Evolutionary conservation across 2,797 vertebrate genomes (phyloP).

Genomic region (Taenioides sp.): DNA sequence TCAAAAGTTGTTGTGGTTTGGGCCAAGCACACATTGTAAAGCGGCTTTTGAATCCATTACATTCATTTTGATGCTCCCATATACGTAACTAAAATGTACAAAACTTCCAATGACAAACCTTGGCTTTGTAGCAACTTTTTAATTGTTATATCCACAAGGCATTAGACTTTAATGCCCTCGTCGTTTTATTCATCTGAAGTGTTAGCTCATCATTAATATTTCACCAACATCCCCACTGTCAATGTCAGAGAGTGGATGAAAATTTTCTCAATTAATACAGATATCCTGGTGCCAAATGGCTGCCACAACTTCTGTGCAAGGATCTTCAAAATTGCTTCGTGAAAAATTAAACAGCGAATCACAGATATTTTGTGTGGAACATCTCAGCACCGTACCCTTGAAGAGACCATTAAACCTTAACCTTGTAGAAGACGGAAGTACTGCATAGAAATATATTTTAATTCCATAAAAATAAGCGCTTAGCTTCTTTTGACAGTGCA

Average conservation of each 20-base stretch:
- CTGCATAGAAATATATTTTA: slow-evolving; percentile 35
- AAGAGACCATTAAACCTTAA: slow-evolving; percentile 30
- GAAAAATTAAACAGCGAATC: slow-evolving; percentile 63
- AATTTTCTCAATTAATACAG: slow-evolving; percentile 51
- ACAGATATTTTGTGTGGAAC: slow-evolving; percentile 31
- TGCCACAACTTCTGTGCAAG: slow-evolving; percentile 39
- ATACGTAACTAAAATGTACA: not conserved
- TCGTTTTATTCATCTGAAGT: slow-evolving; percentile 58
- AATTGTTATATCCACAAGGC: slow-evolving; percentile 22
- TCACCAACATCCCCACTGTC: slow-evolving; percentile 46
- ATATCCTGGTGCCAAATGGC: slow-evolving; percentile 21
- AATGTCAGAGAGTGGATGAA: slow-evolving; percentile 47
- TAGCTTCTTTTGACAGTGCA: slow-evolving; percentile 24
- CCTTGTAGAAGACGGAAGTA: slow-evolving; percentile 23
- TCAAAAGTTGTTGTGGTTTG: not conserved
- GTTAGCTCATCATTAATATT: slow-evolving; percentile 63
- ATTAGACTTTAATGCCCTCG: slow-evolving; percentile 47
- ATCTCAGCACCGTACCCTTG: slow-evolving; percentile 11
- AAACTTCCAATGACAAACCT: not conserved
- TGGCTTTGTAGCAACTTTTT: not conserved
- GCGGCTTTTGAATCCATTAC: not conserved
- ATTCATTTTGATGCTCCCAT: not conserved
- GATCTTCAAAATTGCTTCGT: slow-evolving; percentile 58
- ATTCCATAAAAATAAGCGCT: slow-evolving; percentile 12
- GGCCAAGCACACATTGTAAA: not conserved